Evolutionary conservation across 2,113 vertebrate species (phyloP).

Genomic region (Sturnira hondurensis): DNA sequence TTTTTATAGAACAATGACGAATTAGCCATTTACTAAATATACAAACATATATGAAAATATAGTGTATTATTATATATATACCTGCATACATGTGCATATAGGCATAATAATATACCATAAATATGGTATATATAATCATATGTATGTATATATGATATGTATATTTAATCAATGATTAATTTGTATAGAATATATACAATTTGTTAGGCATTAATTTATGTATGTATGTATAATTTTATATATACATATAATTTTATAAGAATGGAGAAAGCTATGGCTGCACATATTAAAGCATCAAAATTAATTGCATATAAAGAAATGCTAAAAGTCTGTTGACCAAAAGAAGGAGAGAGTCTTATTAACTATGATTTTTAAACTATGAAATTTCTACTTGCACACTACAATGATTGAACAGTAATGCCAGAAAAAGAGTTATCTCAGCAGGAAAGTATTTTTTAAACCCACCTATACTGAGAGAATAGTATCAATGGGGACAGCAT

Average conservation of each 20-base stretch:
- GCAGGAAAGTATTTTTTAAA: not conserved
- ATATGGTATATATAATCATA: no score
- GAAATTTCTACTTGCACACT: not conserved
- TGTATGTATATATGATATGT: not conserved
- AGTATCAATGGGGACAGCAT: not conserved
- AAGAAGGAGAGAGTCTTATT: not conserved
- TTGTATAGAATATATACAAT: not conserved
- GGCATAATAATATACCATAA: not conserved
- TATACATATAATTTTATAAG: not conserved
- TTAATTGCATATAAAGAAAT: not conserved
- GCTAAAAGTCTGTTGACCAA: not conserved
- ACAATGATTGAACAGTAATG: not conserved
- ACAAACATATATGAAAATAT: not conserved
- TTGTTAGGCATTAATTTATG: not conserved
- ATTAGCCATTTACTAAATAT: not conserved
- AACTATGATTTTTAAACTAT: not conserved
- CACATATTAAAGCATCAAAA: not conserved
- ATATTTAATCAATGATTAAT: not conserved
- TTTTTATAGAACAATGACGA: not conserved
- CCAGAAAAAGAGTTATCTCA: not conserved
- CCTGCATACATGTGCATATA: not conserved
- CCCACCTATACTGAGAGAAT: not conserved
- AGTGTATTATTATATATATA: not conserved
- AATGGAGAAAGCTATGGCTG: not conserved
- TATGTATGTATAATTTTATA: not conserved